Base-by-base conservation (phyloP, 2,888 invertebrate genomes). In the Hofmannophila pseudospretella region DNA sequence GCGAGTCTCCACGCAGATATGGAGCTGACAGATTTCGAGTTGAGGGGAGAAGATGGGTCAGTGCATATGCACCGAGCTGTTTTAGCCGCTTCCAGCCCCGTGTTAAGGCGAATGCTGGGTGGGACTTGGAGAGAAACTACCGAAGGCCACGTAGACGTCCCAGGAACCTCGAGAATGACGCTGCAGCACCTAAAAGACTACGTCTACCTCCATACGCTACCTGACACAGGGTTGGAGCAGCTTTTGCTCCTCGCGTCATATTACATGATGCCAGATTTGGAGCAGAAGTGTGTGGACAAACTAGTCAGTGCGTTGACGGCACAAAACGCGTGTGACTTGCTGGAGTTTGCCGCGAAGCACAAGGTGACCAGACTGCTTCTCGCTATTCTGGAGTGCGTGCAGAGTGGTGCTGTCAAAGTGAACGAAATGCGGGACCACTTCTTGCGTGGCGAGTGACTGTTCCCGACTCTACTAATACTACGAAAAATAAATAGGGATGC, bases 231-330 rank as follows among this genome's bases (percentile, higher is more conserved):
- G 0, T 36, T 73, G 26, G 60, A 65, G 20, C 66, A 71, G 28
- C 46, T 75, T 1, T 32, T 75, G 28, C 44, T 72, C 0, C 44
- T 74, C 1, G 59, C 74, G 1, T 51, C 61, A 0, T 65, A 57
- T 29, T 75, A 72, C 36, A 66, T 70, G 50, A 74, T 75, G 56
- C 62, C 65, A 4, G 68, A 67, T 23, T 48, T 75, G 23, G 70
- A 72, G 37, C 56, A 55, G 43, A 60, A 51, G 32, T 74, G 75
- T 41, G 60, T 70, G 4, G 52, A 62, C 29, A 58, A 58, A 25
- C 27, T 75, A n/a, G 54, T 67, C 10, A 32, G 36, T 19, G 36
- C 43, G 7, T 32, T 58, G 36, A 49, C 46, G 2, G 48, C 61
- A 2, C 40, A 52, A 19, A 55, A 55, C 36, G 47, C 54, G 1